Evolutionary conservation across 2,797 vertebrate species (phyloP).

Genomic region (Lacerta viridis): DNA sequence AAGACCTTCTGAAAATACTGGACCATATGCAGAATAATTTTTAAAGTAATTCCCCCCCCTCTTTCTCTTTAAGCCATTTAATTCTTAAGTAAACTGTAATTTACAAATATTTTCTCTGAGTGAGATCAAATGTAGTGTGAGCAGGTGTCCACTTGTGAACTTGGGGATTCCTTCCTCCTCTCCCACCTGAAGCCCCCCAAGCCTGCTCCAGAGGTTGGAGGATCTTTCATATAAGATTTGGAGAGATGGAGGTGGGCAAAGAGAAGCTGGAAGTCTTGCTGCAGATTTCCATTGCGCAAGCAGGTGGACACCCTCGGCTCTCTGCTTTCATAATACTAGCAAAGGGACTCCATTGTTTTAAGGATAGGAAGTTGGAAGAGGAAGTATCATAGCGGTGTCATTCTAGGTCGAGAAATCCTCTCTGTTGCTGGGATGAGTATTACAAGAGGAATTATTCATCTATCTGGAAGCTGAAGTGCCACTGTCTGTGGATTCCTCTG

Average conservation of each 20-base stretch:
- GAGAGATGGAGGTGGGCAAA: too few relatives aligned
- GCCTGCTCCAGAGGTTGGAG: too few relatives aligned
- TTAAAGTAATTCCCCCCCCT: neutral
- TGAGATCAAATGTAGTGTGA: too few relatives aligned
- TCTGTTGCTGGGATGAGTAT: neutral
- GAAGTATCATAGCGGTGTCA: neutral
- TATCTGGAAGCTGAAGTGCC: neutral
- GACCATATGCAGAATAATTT: neutral
- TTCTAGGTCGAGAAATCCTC: neutral
- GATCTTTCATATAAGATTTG: too few relatives aligned
- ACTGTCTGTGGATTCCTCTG: neutral
- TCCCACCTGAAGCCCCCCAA: too few relatives aligned
- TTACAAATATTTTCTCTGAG: neutral
- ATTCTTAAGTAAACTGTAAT: neutral
- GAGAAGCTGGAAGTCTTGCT: too few relatives aligned
- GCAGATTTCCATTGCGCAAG: too few relatives aligned
- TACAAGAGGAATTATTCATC: neutral
- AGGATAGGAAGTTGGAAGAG: neutral
- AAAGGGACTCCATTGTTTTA: neutral
- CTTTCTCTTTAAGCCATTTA: neutral
- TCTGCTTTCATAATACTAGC: neutral
- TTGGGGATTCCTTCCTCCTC: too few relatives aligned
- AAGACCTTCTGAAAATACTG: conserved; percentile 5
- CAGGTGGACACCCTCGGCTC: too few relatives aligned
- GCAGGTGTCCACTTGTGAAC: too few relatives aligned